These are phyloP conservation scores for Acanthochromis polyacanthus DNA, from an alignment of 2,113 vertebrate genomes.

Conservation along the genomic window DNA sequence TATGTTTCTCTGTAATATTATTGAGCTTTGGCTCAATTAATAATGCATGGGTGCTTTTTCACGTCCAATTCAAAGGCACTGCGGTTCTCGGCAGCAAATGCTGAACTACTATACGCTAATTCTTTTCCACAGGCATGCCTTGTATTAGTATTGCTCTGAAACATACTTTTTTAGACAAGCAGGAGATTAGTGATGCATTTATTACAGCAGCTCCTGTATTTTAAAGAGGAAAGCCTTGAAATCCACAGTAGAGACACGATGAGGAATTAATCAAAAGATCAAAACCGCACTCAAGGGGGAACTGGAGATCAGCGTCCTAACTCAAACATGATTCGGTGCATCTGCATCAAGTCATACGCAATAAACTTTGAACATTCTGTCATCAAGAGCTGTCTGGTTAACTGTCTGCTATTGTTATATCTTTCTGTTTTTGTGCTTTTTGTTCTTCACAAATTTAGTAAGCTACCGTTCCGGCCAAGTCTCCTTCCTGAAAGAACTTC, in stretches of 20 bases:
- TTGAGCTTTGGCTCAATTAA: constrained; percentile 31
- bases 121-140: constrained; percentile 4
- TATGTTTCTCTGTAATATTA: constrained; percentile 33
- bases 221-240: constrained; percentile 14
- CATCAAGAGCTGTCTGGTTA: background rate
- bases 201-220: constrained; percentile 2
- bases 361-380: background rate
- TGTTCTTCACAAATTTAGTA: too few relatives aligned
- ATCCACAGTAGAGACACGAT: background rate
- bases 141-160: background rate
- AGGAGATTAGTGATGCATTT: constrained; percentile 30
- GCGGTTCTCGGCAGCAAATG: constrained; percentile 22
- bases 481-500: background rate
- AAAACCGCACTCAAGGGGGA: background rate
- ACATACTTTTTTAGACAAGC: too few relatives aligned
- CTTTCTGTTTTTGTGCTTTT: too few relatives aligned
- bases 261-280: constrained; percentile 24
- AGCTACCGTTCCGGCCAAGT: too few relatives aligned
- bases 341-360: background rate
- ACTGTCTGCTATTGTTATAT: background rate
- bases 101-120: constrained; percentile 7
- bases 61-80: constrained; percentile 19
- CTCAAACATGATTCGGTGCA: background rate
- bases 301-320: constrained; percentile 4
- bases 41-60: constrained; percentile 47